A percentile compares a stretch with the other conserved stretches of the same genome.
phyloP scores from a whole-genome alignment of 92 coral and sea anemone species.

The Porites rus region DNA sequence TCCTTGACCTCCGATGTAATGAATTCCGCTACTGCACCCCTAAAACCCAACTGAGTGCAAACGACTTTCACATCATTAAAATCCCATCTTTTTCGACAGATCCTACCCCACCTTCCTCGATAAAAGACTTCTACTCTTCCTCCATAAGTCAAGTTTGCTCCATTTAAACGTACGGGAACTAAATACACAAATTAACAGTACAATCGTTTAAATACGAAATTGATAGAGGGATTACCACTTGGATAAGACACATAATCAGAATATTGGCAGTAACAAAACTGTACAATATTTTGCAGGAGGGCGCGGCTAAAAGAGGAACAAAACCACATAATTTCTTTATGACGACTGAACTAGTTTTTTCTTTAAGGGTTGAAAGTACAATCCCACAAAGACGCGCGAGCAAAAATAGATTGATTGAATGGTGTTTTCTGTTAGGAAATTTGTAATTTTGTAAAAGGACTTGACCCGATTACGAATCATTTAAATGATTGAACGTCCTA shows the following conservation, averaged over 20 bases:
- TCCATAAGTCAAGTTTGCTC: not conserved
- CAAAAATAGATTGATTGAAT: too few relatives aligned
- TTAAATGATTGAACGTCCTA: not conserved
- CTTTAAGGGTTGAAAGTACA: not conserved
- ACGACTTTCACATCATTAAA: not conserved
- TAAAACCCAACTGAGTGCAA: conserved; percentile 4
- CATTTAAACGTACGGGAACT: conserved; percentile 8
- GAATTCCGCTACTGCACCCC: conserved; percentile 1
- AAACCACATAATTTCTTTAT: too few relatives aligned
- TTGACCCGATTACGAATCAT: not conserved
- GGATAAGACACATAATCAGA: too few relatives aligned
- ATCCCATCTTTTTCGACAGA: too few relatives aligned
- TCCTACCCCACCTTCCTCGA: not conserved
- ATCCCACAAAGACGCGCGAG: not conserved
- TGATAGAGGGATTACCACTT: too few relatives aligned
- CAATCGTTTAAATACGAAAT: too few relatives aligned
- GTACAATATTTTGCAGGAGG: too few relatives aligned
- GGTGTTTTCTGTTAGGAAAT: too few relatives aligned
- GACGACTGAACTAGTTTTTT: too few relatives aligned
- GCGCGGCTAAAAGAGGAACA: too few relatives aligned
- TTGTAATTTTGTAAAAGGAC: not conserved
- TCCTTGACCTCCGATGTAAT: not conserved
- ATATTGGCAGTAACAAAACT: too few relatives aligned
- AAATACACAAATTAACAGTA: too few relatives aligned
- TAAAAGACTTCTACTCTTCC: conserved; percentile 28